phyloP scores from a whole-genome alignment of 2,888 invertebrate species.

The Aporophyla nigra region DNA sequence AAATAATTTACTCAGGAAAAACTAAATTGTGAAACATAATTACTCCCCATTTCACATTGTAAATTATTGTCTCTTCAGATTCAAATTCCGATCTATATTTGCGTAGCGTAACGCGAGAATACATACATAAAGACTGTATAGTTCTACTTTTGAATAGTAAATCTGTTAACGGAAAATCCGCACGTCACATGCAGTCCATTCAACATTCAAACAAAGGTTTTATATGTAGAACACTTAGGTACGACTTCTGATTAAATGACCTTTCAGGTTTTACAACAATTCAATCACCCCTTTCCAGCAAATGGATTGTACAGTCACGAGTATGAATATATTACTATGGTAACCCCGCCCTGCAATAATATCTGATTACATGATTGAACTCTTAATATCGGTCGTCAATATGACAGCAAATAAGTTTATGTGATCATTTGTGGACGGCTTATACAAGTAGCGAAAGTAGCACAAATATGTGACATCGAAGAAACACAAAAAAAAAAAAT shows the following conservation, averaged over 20 bases:
- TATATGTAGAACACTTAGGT: constrained; percentile 7
- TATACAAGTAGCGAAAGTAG: background rate
- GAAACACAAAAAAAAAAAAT: constrained; percentile 1
- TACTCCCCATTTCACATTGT: background rate
- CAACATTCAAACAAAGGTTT: constrained; percentile 1
- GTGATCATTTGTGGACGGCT: background rate
- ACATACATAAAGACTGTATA: constrained; percentile 17
- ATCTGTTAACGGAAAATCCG: background rate
- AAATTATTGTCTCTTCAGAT: constrained; percentile 12
- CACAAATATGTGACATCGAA: background rate
- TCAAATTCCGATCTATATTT: background rate
- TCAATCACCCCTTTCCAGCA: constrained; percentile 4
- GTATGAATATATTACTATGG: background rate
- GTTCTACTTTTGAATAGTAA: constrained; percentile 16
- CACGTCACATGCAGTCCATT: constrained; percentile 12
- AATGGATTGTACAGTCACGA: constrained; percentile 8
- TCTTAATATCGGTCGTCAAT: background rate
- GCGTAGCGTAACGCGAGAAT: constrained; percentile 5
- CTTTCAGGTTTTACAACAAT: constrained; percentile 24
- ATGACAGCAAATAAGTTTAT: background rate
- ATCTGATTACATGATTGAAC: background rate
- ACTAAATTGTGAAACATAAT: background rate
- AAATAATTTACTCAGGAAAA: no score
- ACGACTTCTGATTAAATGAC: constrained; percentile 4
- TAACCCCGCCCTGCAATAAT: background rate